phyloP scores from a whole-genome alignment of 2,113 vertebrate species.

The Struthio camelus region DNA sequence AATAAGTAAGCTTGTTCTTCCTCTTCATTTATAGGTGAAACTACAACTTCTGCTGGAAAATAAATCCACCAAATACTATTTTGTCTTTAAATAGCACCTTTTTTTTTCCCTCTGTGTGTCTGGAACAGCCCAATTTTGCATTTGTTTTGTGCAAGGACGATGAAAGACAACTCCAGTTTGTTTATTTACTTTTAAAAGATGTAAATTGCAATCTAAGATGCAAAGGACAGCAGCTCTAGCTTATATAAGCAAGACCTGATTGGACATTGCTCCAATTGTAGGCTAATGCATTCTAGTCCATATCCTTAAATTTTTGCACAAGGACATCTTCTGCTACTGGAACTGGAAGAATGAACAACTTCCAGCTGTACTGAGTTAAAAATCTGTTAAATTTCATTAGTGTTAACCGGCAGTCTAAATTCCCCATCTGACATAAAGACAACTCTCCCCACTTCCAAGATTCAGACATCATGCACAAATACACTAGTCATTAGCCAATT shows the following conservation, averaged over 20 bases:
- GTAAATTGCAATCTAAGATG: background rate
- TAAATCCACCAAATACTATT: background rate
- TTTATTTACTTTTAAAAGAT: background rate
- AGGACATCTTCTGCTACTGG: background rate
- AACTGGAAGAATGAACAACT: background rate
- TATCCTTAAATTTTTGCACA: background rate
- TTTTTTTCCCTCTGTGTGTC: background rate
- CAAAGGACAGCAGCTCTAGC: background rate
- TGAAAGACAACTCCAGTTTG: background rate
- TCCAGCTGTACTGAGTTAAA: background rate
- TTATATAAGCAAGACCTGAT: background rate
- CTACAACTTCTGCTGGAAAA: background rate
- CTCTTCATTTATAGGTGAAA: conserved; percentile 9
- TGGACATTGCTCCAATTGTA: background rate
- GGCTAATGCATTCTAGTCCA: background rate
- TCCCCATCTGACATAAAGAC: background rate
- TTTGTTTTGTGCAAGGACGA: background rate
- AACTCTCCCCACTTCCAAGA: background rate
- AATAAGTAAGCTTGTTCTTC: background rate
- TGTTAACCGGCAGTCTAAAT: background rate
- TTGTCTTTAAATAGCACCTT: background rate
- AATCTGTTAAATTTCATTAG: background rate
- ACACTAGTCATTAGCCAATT: background rate
- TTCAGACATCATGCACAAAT: background rate
- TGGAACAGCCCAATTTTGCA: background rate